Conservation (phyloP, 2,888 invertebrate genomes). For the Heliconius cydno region DNA sequence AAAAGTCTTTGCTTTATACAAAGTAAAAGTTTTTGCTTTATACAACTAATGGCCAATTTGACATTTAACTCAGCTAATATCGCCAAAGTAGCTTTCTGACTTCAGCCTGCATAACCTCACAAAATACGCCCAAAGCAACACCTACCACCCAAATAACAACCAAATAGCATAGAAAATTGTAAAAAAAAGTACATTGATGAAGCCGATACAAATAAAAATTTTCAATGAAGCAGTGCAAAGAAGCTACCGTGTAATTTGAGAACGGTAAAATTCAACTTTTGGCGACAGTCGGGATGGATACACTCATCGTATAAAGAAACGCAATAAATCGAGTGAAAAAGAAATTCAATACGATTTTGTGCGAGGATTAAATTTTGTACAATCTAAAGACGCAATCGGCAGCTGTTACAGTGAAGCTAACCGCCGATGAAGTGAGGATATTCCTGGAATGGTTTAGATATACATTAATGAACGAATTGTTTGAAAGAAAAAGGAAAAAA, state of each 20-base stretch:
- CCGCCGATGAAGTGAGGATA: constrained; percentile 66
- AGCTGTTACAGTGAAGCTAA: constrained; percentile 75
- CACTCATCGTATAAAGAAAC: constrained; percentile 67
- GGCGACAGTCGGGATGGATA: constrained; percentile 68
- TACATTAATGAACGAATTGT: constrained; percentile 57
- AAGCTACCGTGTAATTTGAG: constrained; percentile 80
- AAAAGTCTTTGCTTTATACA: too few species aligned
- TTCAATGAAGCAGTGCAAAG: constrained; percentile 64
- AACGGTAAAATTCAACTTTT: constrained; percentile 68
- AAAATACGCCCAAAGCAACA: constrained; percentile 66
- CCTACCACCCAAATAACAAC: constrained; percentile 48
- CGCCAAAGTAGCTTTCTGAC: constrained; percentile 2
- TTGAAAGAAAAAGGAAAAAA: constrained; percentile 37
- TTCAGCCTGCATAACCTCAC: constrained; percentile 58
- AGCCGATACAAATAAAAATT: constrained; percentile 64
- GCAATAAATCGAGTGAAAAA: constrained; percentile 74
- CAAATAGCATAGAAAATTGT: constrained; percentile 53
- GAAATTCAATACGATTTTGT: constrained; percentile 79
- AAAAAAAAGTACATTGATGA: constrained; percentile 60
- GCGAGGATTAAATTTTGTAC: constrained; percentile 80
- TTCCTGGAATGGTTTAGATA: constrained; percentile 58
- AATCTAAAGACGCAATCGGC: constrained; percentile 74
- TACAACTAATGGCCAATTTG: background rate
- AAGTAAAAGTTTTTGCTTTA: too few species aligned
- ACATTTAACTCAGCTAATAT: background rate